Evolutionary conservation across 1,140 invertebrate genomes (phyloP), one percentile per base, ranked within the genome.

Genomic region (Danaus plexippus): DNA sequence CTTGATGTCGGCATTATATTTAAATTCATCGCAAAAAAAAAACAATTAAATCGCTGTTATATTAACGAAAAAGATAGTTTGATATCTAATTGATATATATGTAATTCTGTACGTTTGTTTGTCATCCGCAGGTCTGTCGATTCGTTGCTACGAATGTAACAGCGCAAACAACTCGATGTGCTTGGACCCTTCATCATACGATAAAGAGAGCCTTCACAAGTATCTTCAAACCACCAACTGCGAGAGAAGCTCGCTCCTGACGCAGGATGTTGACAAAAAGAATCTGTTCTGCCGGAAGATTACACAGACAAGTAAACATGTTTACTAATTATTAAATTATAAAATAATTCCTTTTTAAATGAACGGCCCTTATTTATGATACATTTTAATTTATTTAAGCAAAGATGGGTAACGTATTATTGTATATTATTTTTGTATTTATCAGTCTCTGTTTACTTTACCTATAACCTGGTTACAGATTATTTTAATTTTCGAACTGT

Each of bases 121-220:
- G 61, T 15, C 15, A 1, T 1, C 15, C 15, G 15, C 15, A 86
- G 80, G 63, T n/a, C 13, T 53, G 7, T 57, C 75, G 1, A 85
- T 86, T 45, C 65, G 66, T 1, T 86, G 83, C 62, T 83, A 71
- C 59, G 78, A 85, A 9, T 86, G 83, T 59, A 83, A 72, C 66
- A 86, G 83, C 47, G 61, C 59, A 2, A 86, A 86, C 68, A 84
- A 86, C 65, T 73, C 72, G 1, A 85, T 84, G 78, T 86, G 81
- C 45, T 54, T 85, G 46, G 75, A 86, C 57, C 80, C 77, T 1
- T 66, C 67, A 8, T 58, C 69, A 11, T 84, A 85, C 67, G 76
- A 86, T 61, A 9, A 46, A 13, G 76, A 80, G 22, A 80, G 67
- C 22, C 49, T 81, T 4, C 47, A 57, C 41, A 77, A 70, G 50